These are phyloP conservation scores for Centropristis striata DNA, from an alignment of 2,113 vertebrate species.

Conservation along the genomic window DNA sequence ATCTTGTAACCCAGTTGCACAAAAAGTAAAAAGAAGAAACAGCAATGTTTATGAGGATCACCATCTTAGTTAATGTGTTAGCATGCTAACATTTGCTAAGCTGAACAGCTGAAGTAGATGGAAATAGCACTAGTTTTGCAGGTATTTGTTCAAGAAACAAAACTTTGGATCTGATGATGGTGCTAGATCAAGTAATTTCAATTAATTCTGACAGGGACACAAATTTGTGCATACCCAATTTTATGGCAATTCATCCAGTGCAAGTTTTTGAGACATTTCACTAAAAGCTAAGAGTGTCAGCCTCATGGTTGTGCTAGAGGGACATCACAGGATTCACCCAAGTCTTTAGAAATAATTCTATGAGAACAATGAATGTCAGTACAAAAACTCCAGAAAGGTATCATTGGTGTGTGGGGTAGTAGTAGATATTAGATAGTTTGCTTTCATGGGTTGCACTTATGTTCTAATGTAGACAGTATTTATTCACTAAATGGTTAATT, in stretches of 20 bases:
- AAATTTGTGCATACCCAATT: no score
- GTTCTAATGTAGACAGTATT: neutral
- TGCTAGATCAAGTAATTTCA: neutral
- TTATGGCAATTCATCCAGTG: no score
- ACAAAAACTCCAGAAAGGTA: neutral
- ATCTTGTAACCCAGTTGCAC: no score
- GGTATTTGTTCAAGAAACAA: neutral
- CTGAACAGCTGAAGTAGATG: neutral
- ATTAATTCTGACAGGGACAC: neutral
- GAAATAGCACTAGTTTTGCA: neutral
- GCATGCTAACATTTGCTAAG: neutral
- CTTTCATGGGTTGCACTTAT: neutral
- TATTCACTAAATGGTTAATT: neutral
- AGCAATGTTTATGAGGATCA: neutral
- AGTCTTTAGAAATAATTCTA: no score
- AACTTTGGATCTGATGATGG: neutral
- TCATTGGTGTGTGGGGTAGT: neutral
- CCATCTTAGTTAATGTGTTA: neutral
- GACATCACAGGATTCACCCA: no score
- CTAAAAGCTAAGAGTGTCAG: neutral
- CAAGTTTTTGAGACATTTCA: neutral
- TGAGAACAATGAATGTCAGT: neutral
- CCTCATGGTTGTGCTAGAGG: neutral
- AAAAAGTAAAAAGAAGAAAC: no score
- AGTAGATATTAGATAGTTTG: neutral